Evolutionary conservation across 1,140 invertebrate species (phyloP).

Genomic region (Ips nitidus): DNA sequence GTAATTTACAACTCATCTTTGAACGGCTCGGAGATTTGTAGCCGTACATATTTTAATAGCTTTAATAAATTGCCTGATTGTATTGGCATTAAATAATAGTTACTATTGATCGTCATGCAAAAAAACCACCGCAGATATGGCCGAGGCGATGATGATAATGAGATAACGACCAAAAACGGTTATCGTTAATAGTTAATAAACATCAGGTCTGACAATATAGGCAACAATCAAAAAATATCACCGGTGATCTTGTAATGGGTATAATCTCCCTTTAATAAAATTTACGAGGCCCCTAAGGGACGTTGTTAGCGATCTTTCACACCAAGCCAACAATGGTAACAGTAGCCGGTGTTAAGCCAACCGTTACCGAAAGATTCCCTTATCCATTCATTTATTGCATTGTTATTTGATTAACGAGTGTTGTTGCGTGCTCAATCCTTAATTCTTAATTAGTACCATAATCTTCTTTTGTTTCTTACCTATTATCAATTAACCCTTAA

Average conservation of each 20-base stretch:
- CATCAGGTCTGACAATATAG: background rate
- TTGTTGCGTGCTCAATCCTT: no score
- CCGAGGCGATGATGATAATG: background rate
- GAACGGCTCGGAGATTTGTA: background rate
- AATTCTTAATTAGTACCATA: no score
- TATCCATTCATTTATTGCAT: constrained; percentile 22
- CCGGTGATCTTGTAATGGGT: constrained; percentile 13
- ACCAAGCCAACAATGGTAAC: constrained; percentile 25
- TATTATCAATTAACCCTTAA: no score
- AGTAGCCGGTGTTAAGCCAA: constrained; percentile 28
- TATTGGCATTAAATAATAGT: constrained; percentile 9
- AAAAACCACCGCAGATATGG: constrained; percentile 1
- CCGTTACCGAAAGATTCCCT: constrained; percentile 23
- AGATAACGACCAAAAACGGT: no score
- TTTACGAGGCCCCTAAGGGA: constrained; percentile 31
- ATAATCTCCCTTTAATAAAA: constrained; percentile 24
- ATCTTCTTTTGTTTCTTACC: no score
- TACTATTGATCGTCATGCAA: background rate
- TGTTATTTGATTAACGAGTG: constrained; percentile 20
- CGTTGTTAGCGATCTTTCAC: constrained; percentile 29
- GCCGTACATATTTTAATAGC: constrained; percentile 10
- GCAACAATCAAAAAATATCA: background rate
- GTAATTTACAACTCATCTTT: constrained; percentile 2
- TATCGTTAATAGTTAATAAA: background rate
- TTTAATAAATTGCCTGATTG: constrained; percentile 11